These are phyloP conservation scores for Wasmannia auropunctata DNA, from an alignment of 1,140 invertebrate species.

Conservation along the genomic window DNA sequence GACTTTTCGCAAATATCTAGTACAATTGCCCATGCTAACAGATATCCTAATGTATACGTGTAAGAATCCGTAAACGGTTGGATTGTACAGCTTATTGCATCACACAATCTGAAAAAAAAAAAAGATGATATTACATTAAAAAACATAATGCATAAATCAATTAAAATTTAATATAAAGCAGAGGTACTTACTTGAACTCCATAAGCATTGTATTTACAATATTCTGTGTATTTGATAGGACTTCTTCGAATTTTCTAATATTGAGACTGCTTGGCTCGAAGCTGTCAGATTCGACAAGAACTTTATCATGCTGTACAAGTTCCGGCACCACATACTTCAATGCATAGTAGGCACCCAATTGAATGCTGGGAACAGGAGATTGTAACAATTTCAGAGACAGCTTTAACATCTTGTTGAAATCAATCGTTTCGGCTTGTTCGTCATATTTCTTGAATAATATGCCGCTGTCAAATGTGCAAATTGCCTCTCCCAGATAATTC, in stretches of 20 bases:
- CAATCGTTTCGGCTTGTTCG: slow-evolving; percentile 47
- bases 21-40: slow-evolving; percentile 91
- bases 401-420: slow-evolving; percentile 71
- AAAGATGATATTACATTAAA: slow-evolving; percentile 42
- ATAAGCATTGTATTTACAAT: slow-evolving; percentile 86
- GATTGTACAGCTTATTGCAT: slow-evolving; percentile 86
- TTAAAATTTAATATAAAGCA: background rate
- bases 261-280: slow-evolving; percentile 81
- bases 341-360: slow-evolving; percentile 84
- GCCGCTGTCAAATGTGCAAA: slow-evolving; percentile 76
- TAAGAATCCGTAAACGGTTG: slow-evolving; percentile 88
- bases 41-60: slow-evolving; percentile 88
- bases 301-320: slow-evolving; percentile 83
- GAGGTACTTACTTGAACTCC: slow-evolving; percentile 86
- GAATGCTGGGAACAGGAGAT: slow-evolving; percentile 80
- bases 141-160: background rate
- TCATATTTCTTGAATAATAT: slow-evolving; percentile 70
- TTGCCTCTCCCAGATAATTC: slow-evolving; percentile 77
- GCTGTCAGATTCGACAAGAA: slow-evolving; percentile 78
- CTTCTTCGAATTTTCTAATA: slow-evolving; percentile 85
- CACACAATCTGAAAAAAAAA: slow-evolving; percentile 85
- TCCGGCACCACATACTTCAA: slow-evolving; percentile 80
- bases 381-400: slow-evolving; percentile 80
- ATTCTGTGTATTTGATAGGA: slow-evolving; percentile 84
- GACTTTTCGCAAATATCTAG: slow-evolving; percentile 89